A percentile compares a stretch with the other conserved stretches of the same genome.
Evolutionary conservation across 1,140 invertebrate genomes (phyloP).

Genomic region (Elysia chlorotica): DNA sequence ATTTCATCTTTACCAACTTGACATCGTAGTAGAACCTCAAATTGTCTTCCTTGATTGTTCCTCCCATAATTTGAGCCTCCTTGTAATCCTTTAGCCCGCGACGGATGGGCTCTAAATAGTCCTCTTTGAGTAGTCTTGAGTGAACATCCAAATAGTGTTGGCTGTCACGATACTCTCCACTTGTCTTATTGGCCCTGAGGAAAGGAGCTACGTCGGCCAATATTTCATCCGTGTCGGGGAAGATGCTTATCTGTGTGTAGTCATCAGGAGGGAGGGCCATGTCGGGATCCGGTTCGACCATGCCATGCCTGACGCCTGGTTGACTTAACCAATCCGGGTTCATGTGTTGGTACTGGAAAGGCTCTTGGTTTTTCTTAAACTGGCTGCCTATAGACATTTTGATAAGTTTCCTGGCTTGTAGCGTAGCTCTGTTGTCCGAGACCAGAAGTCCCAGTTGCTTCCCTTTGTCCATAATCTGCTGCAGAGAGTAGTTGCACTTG

Average conservation of each 20-base stretch:
- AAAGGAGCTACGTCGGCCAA: conserved; percentile 24
- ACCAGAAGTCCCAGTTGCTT: not conserved
- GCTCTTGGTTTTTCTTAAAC: not conserved
- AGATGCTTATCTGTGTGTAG: not conserved
- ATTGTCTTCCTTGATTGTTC: conserved; percentile 23
- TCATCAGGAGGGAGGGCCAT: conserved; percentile 8
- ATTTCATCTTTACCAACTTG: conserved; percentile 37
- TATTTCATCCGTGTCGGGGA: conserved; percentile 18
- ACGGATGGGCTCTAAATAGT: conserved; percentile 64
- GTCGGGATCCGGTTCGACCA: not conserved
- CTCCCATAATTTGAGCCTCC: not conserved
- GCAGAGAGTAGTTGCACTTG: not conserved
- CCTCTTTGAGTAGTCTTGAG: conserved; percentile 76
- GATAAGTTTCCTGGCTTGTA: not conserved
- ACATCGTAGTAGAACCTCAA: conserved; percentile 41
- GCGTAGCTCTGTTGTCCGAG: not conserved
- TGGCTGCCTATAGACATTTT: not conserved
- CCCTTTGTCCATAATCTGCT: not conserved
- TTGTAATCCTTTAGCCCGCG: conserved; percentile 52
- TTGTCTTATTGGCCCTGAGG: conserved; percentile 68
- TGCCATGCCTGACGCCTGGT: not conserved
- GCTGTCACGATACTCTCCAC: conserved; percentile 67
- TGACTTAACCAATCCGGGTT: not conserved
- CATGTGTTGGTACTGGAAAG: not conserved
- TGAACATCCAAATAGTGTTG: conserved; percentile 80